Evolutionary conservation across 2,113 vertebrate genomes (phyloP), one percentile per base, ranked within the genome.

Genomic region (Leiothrix lutea): DNA sequence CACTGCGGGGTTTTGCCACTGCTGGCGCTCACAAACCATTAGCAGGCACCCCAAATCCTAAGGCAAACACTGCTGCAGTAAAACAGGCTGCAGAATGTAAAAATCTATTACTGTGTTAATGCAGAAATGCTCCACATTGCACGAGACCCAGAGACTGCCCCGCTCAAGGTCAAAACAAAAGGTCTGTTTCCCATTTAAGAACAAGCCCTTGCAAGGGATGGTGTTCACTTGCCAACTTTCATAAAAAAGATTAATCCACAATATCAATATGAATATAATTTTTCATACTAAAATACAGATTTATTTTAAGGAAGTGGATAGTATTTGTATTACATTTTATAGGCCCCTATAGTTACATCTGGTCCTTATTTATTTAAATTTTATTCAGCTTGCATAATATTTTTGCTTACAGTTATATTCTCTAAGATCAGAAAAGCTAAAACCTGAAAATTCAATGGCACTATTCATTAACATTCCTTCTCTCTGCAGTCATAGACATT

Each of bases 401-500:
- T 98, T 98, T 97, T 97, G 97, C 97, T 97, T 98, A 97, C 70
- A 95, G 88, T 97, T 92, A 96, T 96, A 88, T 95, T 95, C 93
- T 94, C 94, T 77, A 92, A 97, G 96, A 96, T 96, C 95, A 97
- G 97, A 97, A 98, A 96, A 88, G 89, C 90, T 93, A 94, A 95
- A 97, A 96, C 94, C 90, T 97, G 96, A 97, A 97, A 97, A 97
- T 97, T 98, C 97, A 97, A 97, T 96, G 94, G 97, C 90, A 95
- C 96, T 90, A 96, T 97, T 98, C 94, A 56, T 98, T 98, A 98
- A 97, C 97, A 98, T 98, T 98, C 97, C 95, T 98, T 96, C 23
- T 25, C 91, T 86, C 94, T 96, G 96, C 85, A 97, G 95, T 98
- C 97, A 98, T 82, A 84, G 91, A 97, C 94, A 84, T 97, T 97